Conservation (phyloP, 2,113 vertebrate species). For the Periophthalmodon schlosseri region DNA sequence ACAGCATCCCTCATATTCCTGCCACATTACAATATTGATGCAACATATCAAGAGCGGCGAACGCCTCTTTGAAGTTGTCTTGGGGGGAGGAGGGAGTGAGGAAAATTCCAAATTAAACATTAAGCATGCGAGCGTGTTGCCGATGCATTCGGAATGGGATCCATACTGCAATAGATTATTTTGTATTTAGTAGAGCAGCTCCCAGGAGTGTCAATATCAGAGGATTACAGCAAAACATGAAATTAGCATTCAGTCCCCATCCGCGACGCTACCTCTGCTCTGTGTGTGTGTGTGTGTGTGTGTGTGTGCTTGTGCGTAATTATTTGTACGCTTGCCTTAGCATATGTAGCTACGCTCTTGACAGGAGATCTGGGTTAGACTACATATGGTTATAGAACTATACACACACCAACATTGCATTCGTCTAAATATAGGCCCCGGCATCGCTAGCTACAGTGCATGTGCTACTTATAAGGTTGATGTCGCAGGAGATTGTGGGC, state of each 20-base stretch:
- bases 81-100: constrained; percentile 72
- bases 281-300: constrained; percentile 42
- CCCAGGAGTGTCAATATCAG: constrained; percentile 84
- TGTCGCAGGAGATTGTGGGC: constrained; percentile 39
- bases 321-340: constrained; percentile 61
- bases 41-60: constrained; percentile 78
- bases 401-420: constrained; percentile 3
- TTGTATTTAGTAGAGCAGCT: constrained; percentile 83
- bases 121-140: constrained; percentile 79
- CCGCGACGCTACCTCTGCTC: constrained; percentile 69
- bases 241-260: constrained; percentile 83
- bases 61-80: constrained; percentile 81
- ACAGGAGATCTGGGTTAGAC: constrained; percentile 66
- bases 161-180: constrained; percentile 83
- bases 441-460: constrained; percentile 29
- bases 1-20: constrained; percentile 78
- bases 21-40: constrained; percentile 83
- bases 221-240: constrained; percentile 83
- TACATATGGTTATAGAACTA: constrained; percentile 54
- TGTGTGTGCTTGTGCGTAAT: constrained; percentile 36
- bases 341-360: constrained; percentile 50
- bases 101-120: constrained; percentile 83
- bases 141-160: constrained; percentile 78
- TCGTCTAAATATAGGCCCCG: constrained; percentile 34
- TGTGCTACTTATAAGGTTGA: constrained; percentile 39